Percentiles rank a stretch among this genome's conserved stretches.
Evolutionary conservation across 1,140 invertebrate genomes (phyloP).

Genomic region (Plectrocnemia conspersa): DNA sequence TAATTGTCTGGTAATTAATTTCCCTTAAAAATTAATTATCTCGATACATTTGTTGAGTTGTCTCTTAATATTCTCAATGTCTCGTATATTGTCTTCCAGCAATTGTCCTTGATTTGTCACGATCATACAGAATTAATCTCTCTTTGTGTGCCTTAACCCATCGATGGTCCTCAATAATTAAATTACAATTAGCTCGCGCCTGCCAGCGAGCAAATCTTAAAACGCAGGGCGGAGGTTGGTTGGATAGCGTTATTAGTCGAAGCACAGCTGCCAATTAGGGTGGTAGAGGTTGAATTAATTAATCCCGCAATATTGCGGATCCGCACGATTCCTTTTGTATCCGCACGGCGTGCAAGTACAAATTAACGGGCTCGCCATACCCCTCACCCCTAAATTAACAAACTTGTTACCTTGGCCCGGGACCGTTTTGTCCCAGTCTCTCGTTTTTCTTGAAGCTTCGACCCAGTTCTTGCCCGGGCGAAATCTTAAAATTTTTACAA

Average conservation of each 20-base stretch:
- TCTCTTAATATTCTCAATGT: too few relatives aligned
- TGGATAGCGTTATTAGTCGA: conserved; percentile 7
- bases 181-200: too few relatives aligned
- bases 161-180: too few relatives aligned
- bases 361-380: conserved; percentile 7
- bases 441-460: neutral
- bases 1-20: too few relatives aligned
- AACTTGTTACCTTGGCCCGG: conserved; percentile 4
- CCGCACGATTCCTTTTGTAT: conserved; percentile 3
- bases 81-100: too few relatives aligned
- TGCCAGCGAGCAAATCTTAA: too few relatives aligned
- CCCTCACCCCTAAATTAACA: conserved; percentile 10
- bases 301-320: conserved; percentile 2
- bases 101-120: too few relatives aligned
- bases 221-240: too few relatives aligned
- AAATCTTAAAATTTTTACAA: neutral
- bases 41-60: too few relatives aligned
- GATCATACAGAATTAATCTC: too few relatives aligned
- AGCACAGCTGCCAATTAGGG: conserved; percentile 10
- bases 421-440: neutral
- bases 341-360: conserved; percentile 3
- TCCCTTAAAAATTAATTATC: too few relatives aligned
- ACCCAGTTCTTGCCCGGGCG: neutral
- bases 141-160: too few relatives aligned
- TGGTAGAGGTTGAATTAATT: conserved; percentile 10